Percentiles rank a stretch among this genome's conserved stretches.
Evolutionary conservation across 1,140 invertebrate genomes (phyloP).

Genomic region (Aphelenchoides avenae): DNA sequence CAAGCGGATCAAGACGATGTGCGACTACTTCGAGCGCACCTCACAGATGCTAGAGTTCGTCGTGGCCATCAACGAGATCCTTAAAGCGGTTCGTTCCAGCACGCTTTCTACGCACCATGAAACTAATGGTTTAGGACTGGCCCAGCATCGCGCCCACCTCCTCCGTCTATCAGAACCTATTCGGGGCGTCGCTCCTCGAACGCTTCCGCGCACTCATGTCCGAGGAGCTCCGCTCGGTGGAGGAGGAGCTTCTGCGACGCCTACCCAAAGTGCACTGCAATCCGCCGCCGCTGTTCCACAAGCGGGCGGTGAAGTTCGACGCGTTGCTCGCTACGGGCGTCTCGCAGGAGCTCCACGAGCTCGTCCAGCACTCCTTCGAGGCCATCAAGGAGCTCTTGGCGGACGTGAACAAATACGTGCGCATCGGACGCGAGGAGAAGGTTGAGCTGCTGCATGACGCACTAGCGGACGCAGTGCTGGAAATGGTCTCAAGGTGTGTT

Average conservation of each 20-base stretch:
- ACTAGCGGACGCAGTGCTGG: conserved; percentile 38
- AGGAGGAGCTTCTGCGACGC: conserved; percentile 26
- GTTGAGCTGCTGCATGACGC: conserved; percentile 15
- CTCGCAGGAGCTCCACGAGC: conserved; percentile 42
- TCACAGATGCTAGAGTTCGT: conserved; percentile 39
- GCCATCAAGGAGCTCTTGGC: conserved; percentile 7
- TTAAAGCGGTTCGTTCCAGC: conserved; percentile 30
- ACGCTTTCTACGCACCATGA: not conserved
- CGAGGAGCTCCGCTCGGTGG: conserved; percentile 23
- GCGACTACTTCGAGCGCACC: conserved; percentile 31
- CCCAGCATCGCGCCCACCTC: conserved; percentile 23
- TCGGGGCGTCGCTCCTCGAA: conserved; percentile 28
- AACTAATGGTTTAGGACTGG: conserved; percentile 27
- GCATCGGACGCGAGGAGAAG: conserved; percentile 33
- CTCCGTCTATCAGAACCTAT: conserved; percentile 28
- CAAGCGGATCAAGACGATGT: conserved; percentile 34
- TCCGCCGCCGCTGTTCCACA: conserved; percentile 40
- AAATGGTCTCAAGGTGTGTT: conserved; percentile 34
- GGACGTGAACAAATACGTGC: conserved; percentile 34
- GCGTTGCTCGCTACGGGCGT: conserved; percentile 37
- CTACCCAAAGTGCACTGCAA: conserved; percentile 32
- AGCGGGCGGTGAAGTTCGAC: conserved; percentile 39
- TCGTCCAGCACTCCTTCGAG: conserved; percentile 32
- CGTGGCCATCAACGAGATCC: conserved; percentile 35
- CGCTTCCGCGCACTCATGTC: conserved; percentile 34